These are phyloP conservation scores for Lutjanus campechanus DNA, from an alignment of 2,797 vertebrate genomes.

Conservation along the genomic window DNA sequence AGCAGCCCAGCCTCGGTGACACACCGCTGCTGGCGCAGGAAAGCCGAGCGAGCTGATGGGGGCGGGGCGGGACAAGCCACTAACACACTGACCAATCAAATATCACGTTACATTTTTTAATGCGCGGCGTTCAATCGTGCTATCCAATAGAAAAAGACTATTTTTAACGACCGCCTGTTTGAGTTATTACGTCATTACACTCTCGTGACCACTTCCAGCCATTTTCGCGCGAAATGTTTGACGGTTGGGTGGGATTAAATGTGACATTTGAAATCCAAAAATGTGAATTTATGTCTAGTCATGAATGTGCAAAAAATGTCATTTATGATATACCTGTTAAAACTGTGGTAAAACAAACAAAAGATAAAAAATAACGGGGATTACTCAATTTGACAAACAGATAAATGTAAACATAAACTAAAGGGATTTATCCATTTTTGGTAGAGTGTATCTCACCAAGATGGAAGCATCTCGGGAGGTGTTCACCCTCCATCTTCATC, in stretches of 20 bases:
- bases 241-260: constrained; percentile 16
- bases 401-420: no score
- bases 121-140: background rate
- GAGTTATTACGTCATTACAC: constrained; percentile 49
- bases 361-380: no score
- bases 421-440: no score
- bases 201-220: constrained; percentile 73
- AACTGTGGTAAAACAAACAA: no score
- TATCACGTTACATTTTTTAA: background rate
- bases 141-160: constrained; percentile 61
- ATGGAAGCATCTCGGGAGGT: no score
- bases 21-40: constrained; percentile 85
- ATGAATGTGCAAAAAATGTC: no score
- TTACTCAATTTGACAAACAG: no score
- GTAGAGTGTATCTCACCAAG: no score
- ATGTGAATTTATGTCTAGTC: no score
- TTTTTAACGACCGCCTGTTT: constrained; percentile 53
- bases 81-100: constrained; percentile 59
- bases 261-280: no score
- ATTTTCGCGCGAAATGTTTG: constrained; percentile 81
- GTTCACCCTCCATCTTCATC: no score
- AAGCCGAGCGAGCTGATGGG: constrained; percentile 64
- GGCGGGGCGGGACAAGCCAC: constrained; percentile 53
- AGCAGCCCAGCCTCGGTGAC: constrained; percentile 83
- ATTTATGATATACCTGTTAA: no score